These are phyloP conservation scores for Hetaerina americana DNA, from an alignment of 1,140 invertebrate species.

Conservation along the genomic window DNA sequence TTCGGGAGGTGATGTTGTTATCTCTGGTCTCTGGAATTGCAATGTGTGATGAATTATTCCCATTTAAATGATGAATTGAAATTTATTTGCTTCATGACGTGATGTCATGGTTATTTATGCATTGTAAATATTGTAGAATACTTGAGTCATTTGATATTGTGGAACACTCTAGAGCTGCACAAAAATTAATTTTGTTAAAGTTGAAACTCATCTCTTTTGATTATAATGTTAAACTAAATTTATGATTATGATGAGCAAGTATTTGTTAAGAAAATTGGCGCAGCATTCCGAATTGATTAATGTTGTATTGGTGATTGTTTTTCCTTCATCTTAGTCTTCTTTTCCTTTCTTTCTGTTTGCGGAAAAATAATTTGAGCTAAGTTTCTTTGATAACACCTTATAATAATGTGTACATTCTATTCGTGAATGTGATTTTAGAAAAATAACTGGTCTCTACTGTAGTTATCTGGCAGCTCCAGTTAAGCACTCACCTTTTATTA, in stretches of 20 bases:
- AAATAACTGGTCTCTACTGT: too few species aligned
- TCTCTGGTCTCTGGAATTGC: constrained; percentile 3
- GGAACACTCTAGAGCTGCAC: background rate
- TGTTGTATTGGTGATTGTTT: constrained; percentile 1
- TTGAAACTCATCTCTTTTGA: constrained; percentile 3
- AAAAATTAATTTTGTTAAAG: constrained; percentile 7
- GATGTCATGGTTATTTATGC: constrained; percentile 10
- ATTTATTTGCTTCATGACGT: constrained; percentile 6
- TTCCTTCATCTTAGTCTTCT: too few species aligned
- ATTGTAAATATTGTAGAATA: constrained; percentile 13
- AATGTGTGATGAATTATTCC: constrained; percentile 5
- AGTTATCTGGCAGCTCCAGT: background rate
- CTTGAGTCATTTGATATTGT: constrained; percentile 1
- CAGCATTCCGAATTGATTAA: background rate
- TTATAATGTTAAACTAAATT: constrained; percentile 10
- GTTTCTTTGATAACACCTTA: too few species aligned
- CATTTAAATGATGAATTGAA: background rate
- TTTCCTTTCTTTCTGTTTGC: too few species aligned
- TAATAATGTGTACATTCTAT: too few species aligned
- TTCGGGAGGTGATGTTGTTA: background rate
- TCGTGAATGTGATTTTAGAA: too few species aligned
- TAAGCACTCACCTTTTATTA: too few species aligned
- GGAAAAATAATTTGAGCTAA: too few species aligned
- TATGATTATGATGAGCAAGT: constrained; percentile 13
- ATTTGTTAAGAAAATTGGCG: too few species aligned